Evolutionary conservation across 2,113 vertebrate genomes (phyloP).

Genomic region (Turnix velox): DNA sequence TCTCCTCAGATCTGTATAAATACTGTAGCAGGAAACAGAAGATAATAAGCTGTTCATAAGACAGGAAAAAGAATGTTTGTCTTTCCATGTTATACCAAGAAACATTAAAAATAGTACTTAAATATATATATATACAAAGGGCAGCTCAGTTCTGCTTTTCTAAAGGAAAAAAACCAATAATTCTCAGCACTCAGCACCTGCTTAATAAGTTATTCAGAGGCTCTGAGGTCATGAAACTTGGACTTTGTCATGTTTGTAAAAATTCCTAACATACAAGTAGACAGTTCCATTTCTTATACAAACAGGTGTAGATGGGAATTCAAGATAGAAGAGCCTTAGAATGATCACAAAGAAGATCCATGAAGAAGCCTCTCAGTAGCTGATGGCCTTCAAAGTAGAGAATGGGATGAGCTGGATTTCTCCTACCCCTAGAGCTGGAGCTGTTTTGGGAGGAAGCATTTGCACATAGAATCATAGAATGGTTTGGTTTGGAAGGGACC

Average conservation of each 20-base stretch:
- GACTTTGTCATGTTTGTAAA: not conserved
- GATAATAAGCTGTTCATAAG: not conserved
- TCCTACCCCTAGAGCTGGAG: not conserved
- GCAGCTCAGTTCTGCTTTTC: not conserved
- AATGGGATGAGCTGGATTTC: not conserved
- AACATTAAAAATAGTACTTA: not conserved
- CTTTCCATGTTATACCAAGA: not conserved
- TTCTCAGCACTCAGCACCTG: not conserved
- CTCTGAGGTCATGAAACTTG: not conserved
- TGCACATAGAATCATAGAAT: too few relatives aligned
- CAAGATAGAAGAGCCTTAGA: not conserved
- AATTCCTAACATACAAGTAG: not conserved
- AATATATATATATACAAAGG: not conserved
- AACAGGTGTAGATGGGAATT: not conserved
- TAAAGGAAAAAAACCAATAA: not conserved
- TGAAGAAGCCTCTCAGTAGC: not conserved
- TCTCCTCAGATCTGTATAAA: not conserved
- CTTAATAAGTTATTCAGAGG: rapidly evolving
- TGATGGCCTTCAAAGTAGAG: not conserved
- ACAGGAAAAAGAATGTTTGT: not conserved
- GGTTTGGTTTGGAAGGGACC: too few relatives aligned
- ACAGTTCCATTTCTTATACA: not conserved
- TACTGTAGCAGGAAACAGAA: not conserved
- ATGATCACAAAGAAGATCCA: not conserved
- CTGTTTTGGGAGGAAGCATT: not conserved